Percentiles rank a stretch among this genome's conserved stretches.
Evolutionary conservation across 2,113 vertebrate species (phyloP).

Genomic region (Elephantulus edwardii): DNA sequence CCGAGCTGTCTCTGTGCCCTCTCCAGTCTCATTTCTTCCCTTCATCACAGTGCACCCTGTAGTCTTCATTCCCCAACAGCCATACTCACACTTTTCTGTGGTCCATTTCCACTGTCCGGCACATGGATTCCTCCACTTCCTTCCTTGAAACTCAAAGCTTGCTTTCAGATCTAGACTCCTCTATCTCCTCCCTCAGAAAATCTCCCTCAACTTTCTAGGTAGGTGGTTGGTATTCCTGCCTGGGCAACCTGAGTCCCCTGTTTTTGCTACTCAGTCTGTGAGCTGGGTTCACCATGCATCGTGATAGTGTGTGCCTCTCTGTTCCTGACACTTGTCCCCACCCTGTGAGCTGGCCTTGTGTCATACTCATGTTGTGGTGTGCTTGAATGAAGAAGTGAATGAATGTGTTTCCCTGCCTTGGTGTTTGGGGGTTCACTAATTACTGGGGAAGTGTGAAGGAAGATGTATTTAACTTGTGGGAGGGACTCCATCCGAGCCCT

Average conservation of each 20-base stretch:
- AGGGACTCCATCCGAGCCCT: background rate
- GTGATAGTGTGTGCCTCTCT: background rate
- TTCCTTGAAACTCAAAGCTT: background rate
- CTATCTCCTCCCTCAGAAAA: background rate
- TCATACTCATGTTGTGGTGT: background rate
- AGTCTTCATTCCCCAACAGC: background rate
- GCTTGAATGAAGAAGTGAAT: background rate
- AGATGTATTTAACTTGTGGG: background rate
- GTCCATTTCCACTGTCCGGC: background rate
- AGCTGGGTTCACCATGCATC: background rate
- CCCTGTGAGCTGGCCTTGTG: background rate
- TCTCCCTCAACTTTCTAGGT: background rate
- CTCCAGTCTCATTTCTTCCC: background rate
- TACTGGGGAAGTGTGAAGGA: background rate
- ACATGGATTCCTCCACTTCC: background rate
- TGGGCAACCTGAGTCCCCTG: background rate
- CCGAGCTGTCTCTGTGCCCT: background rate
- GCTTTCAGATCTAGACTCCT: background rate
- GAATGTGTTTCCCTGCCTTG: background rate
- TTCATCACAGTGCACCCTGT: fast-evolving
- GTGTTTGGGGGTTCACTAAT: background rate
- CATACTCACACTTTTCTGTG: fast-evolving
- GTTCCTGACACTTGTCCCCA: background rate
- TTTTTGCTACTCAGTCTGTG: too few relatives aligned
- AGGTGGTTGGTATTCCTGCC: background rate